Percentiles rank a stretch among this genome's conserved stretches.
These are phyloP conservation scores for Thamnophis sirtalis DNA, from an alignment of 2,113 vertebrate genomes.

Conservation along the genomic window DNA sequence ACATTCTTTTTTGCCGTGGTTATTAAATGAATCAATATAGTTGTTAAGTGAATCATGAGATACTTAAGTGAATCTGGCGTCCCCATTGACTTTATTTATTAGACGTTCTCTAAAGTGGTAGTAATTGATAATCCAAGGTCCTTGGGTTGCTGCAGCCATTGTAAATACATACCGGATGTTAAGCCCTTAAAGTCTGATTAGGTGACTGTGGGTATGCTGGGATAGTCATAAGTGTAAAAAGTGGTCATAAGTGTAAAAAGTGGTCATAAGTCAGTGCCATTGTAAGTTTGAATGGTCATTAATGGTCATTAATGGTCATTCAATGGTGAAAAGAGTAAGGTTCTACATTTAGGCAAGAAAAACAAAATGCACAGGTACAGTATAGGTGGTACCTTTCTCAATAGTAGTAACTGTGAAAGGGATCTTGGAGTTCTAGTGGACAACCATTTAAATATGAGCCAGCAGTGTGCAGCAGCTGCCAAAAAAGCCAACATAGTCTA, in stretches of 20 bases:
- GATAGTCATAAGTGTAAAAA: neutral
- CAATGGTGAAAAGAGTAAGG: no score
- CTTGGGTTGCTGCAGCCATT: neutral
- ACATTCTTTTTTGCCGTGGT: neutral
- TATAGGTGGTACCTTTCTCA: no score
- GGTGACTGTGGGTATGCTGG: neutral
- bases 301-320: no score
- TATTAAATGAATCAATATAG: neutral
- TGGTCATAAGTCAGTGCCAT: neutral
- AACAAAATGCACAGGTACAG: no score
- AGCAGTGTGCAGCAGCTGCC: no score
- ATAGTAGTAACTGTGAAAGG: no score
- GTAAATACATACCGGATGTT: neutral
- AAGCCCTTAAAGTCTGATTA: neutral
- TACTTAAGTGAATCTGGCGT: neutral
- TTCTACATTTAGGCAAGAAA: no score
- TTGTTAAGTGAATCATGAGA: neutral
- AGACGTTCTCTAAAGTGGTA: neutral
- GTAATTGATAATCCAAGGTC: neutral
- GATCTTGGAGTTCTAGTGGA: no score
- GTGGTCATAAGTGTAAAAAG: neutral
- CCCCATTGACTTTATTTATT: neutral
- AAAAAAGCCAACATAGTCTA: no score
- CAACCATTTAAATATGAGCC: no score
- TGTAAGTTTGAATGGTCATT: neutral